phyloP scores from a whole-genome alignment of 2,797 vertebrate species.

The Bradypodion pumilum region DNA sequence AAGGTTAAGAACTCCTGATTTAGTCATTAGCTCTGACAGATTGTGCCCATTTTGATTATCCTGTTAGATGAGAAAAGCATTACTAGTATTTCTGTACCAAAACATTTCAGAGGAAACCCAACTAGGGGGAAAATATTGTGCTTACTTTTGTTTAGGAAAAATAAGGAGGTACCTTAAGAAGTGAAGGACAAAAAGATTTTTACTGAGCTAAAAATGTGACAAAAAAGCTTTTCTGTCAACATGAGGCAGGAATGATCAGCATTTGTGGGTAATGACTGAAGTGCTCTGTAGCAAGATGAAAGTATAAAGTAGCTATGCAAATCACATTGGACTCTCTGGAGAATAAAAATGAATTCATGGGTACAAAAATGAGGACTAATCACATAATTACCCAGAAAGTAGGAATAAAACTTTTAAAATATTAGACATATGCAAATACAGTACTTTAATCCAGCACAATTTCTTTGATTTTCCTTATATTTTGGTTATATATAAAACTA shows the following conservation, averaged over 20 bases:
- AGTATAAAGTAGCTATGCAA: conserved; percentile 52
- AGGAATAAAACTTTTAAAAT: conserved; percentile 51
- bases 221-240: neutral
- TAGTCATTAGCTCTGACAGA: conserved; percentile 18
- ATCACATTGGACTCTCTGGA: conserved; percentile 57
- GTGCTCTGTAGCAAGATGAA: conserved; percentile 13
- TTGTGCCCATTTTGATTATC: conserved; percentile 34
- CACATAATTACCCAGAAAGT: conserved; percentile 54
- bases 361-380: conserved; percentile 54
- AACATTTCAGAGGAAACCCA: neutral
- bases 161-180: too few species aligned
- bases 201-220: neutral
- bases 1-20: too few species aligned
- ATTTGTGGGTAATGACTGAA: conserved; percentile 26
- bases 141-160: neutral
- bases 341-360: conserved; percentile 50
- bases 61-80: conserved; percentile 45
- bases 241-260: conserved; percentile 4
- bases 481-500: conserved; percentile 50
- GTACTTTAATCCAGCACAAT: neutral
- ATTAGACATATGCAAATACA: conserved; percentile 56
- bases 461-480: conserved; percentile 44
- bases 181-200: neutral
- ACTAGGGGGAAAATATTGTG: neutral
- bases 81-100: conserved; percentile 12